Percentiles rank a stretch among this genome's conserved stretches.
Conservation (phyloP, 2,113 vertebrate genomes). For the Phodopus roborovskii region DNA sequence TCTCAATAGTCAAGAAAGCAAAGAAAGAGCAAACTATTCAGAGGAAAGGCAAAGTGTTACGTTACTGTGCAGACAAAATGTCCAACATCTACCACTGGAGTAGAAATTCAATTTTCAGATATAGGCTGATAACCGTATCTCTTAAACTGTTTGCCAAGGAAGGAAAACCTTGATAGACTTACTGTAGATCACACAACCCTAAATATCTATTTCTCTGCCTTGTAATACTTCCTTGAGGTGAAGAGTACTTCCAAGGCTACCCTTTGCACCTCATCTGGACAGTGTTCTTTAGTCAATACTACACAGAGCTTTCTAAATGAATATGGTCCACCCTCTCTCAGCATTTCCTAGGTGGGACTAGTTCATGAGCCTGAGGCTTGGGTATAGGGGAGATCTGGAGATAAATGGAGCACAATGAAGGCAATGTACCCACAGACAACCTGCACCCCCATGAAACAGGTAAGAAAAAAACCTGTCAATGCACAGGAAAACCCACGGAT, state of each 20-base stretch:
- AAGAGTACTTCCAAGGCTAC: background rate
- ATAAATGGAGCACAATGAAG: background rate
- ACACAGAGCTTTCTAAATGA: background rate
- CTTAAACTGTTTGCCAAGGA: background rate
- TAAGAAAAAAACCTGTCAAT: background rate
- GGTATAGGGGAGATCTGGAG: background rate
- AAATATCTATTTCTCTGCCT: background rate
- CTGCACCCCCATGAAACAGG: background rate
- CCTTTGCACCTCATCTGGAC: background rate
- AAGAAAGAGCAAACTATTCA: slow-evolving; percentile 15
- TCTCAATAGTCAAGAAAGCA: background rate
- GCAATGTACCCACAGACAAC: background rate
- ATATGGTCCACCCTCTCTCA: background rate
- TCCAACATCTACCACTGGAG: background rate
- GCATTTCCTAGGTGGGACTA: too few relatives aligned
- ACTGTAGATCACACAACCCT: background rate
- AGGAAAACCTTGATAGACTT: background rate
- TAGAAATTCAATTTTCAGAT: background rate
- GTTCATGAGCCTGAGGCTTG: background rate
- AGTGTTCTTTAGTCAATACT: background rate
- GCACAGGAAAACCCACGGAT: background rate
- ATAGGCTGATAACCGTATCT: background rate
- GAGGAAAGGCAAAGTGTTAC: background rate
- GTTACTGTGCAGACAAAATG: slow-evolving; percentile 9
- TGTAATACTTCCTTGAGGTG: background rate